Evolutionary conservation across 2,888 invertebrate genomes (phyloP).

Genomic region (Iselma pallidipennis): DNA sequence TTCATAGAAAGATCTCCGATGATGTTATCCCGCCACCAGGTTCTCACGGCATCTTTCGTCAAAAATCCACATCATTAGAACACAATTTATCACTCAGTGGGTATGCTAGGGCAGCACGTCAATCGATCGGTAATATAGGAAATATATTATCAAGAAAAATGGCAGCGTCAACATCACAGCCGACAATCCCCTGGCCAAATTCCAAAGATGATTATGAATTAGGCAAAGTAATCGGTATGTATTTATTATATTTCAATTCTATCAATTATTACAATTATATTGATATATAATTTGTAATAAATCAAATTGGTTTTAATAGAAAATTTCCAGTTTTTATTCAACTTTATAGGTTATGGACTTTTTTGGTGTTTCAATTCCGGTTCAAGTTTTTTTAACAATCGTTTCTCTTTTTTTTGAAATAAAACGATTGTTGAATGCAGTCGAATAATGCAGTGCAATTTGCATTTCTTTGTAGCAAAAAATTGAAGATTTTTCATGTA

Average conservation of each 20-base stretch:
- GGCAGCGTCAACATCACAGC: slow-evolving; percentile 61
- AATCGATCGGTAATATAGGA: slow-evolving; percentile 57
- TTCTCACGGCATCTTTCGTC: slow-evolving; percentile 64
- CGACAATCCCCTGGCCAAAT: slow-evolving; percentile 77
- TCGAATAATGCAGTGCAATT: too few species aligned
- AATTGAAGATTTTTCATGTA: neutral
- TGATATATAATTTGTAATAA: neutral
- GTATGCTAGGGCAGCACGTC: slow-evolving; percentile 54
- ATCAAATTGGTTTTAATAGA: slow-evolving; percentile 11
- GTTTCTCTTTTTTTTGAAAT: too few species aligned
- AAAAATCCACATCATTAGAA: slow-evolving; percentile 60
- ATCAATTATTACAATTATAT: neutral
- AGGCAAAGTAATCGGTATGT: slow-evolving; percentile 89
- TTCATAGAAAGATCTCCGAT: slow-evolving; percentile 63
- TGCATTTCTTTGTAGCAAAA: too few species aligned
- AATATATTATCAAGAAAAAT: slow-evolving; percentile 65
- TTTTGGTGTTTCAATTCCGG: slow-evolving; percentile 50
- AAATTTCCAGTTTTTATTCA: slow-evolving; percentile 13
- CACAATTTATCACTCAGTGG: slow-evolving; percentile 52
- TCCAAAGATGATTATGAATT: slow-evolving; percentile 90
- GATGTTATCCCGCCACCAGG: slow-evolving; percentile 63
- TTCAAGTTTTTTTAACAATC: slow-evolving; percentile 41
- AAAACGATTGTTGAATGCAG: too few species aligned
- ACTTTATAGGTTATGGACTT: slow-evolving; percentile 49
- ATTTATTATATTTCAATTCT: slow-evolving; percentile 33